Base-by-base conservation (phyloP, 2,113 vertebrate species). In the Myiopsitta monachus region DNA sequence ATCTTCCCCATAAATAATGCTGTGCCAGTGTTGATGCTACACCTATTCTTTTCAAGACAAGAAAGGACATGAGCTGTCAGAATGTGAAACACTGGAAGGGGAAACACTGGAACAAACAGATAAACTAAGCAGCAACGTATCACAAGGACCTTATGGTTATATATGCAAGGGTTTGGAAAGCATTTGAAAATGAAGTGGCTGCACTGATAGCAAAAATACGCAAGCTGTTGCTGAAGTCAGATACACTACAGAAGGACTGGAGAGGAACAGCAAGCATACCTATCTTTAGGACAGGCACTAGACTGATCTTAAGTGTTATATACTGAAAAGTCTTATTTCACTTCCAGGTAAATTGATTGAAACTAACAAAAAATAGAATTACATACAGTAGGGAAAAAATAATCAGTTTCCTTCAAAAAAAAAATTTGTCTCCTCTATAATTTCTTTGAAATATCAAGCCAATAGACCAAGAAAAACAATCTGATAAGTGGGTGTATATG, bases 41-140 rank as follows among this genome's bases (percentile, higher is more conserved):
- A 55, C 3, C 16, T 68, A 31, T 39, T 67, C 46, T 87, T 95
- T 95, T 75, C 63, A 43, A 76, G 83, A 52, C 59, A 66, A 91
- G 74, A 91, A 95, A 82, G 59, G 70, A 79, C 52, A 8, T 22
- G 33, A 93, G 80, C 67, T 91, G 84, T 87, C 74, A 93, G 80
- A 92, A 83, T 1, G 1, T 28, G 47, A 92, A 94, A 86, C 10
- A 12, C 22, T 67, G 78, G 51, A 77, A 92, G n/a, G 41, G 8
- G 36, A 69, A 90, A 63, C 88, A 87, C 38, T 38, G 76, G 79
- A 90, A 94, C 59, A 61, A 92, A 96, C 64, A 85, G 94, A 95
- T 97, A 97, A 97, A 92, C 47, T 41, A 70, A 94, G 75, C 26
- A 94, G 64, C 61, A 95, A 52, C 47, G 28, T 91, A 78, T 96